phyloP scores from a whole-genome alignment of 1,140 invertebrate species.

The Drosophila santomea region DNA sequence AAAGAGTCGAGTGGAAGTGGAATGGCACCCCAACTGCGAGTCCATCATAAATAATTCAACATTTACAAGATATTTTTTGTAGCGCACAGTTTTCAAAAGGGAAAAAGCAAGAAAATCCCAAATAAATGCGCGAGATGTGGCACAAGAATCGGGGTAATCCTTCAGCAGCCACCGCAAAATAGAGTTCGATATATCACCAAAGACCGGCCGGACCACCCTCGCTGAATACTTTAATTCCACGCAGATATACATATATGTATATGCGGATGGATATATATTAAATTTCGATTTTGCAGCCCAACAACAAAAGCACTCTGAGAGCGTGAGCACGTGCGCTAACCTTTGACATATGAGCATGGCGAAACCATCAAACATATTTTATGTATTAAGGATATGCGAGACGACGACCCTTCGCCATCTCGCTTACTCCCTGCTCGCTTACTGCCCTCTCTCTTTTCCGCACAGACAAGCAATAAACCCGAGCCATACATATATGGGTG shows the following conservation, averaged over 20 bases:
- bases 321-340: slow-evolving; percentile 80
- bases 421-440: background rate
- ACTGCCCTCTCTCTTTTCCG: slow-evolving; percentile 9
- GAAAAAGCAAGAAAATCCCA: slow-evolving; percentile 14
- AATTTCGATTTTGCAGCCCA: slow-evolving; percentile 75
- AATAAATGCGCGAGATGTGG: slow-evolving; percentile 33
- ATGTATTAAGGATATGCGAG: slow-evolving; percentile 78
- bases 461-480: slow-evolving; percentile 56
- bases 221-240: slow-evolving; percentile 36
- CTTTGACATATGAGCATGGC: slow-evolving; percentile 75
- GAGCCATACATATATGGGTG: slow-evolving; percentile 37
- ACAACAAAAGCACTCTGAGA: slow-evolving; percentile 40
- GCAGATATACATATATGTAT: slow-evolving; percentile 31
- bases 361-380: slow-evolving; percentile 82
- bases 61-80: slow-evolving; percentile 64
- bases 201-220: slow-evolving; percentile 26
- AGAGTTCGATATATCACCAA: slow-evolving; percentile 20
- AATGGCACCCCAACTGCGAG: background rate
- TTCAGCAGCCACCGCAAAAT: slow-evolving; percentile 12
- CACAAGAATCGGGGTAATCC: slow-evolving; percentile 26
- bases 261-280: slow-evolving; percentile 59
- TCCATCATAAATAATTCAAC: slow-evolving; percentile 80
- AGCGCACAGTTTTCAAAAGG: slow-evolving; percentile 7
- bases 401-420: slow-evolving; percentile 47
- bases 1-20: slow-evolving; percentile 16